Conservation (phyloP, 2,797 vertebrate species). For the Siniperca undulata region DNA sequence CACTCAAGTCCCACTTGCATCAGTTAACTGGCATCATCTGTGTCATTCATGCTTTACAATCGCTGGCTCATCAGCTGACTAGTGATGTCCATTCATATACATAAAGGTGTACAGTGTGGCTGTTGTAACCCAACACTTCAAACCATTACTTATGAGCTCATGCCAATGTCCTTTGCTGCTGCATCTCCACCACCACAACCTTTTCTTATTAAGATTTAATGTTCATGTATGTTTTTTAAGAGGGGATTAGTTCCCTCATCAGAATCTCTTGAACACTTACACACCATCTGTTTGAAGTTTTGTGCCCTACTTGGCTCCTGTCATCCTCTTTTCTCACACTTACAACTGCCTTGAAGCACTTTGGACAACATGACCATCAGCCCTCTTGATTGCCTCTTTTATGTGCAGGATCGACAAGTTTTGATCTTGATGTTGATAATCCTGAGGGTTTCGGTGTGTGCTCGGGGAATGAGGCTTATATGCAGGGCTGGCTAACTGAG, state of each 20-base stretch:
- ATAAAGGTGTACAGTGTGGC: background rate
- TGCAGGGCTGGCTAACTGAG: constrained; percentile 13
- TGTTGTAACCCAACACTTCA: background rate
- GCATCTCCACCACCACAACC: background rate
- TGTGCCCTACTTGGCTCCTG: background rate
- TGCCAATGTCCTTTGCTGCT: background rate
- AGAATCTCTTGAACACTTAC: background rate
- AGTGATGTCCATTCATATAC: background rate
- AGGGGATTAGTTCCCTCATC: background rate
- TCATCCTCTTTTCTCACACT: background rate
- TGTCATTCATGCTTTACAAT: background rate
- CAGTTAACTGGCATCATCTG: background rate
- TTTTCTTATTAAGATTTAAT: background rate
- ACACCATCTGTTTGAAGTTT: background rate
- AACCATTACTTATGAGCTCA: background rate
- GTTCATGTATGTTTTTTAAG: background rate
- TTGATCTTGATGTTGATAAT: constrained; percentile 52
- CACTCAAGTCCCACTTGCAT: background rate
- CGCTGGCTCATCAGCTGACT: background rate
- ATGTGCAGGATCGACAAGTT: constrained; percentile 17
- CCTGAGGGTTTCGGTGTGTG: constrained; percentile 32
- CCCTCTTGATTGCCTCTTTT: constrained; percentile 22
- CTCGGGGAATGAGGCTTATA: constrained; percentile 27
- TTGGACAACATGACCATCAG: constrained; percentile 36
- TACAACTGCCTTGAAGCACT: background rate